Evolutionary conservation across 1,140 invertebrate genomes (phyloP), one percentile per base, ranked within the genome.

Genomic region (Dinoponera quadriceps): DNA sequence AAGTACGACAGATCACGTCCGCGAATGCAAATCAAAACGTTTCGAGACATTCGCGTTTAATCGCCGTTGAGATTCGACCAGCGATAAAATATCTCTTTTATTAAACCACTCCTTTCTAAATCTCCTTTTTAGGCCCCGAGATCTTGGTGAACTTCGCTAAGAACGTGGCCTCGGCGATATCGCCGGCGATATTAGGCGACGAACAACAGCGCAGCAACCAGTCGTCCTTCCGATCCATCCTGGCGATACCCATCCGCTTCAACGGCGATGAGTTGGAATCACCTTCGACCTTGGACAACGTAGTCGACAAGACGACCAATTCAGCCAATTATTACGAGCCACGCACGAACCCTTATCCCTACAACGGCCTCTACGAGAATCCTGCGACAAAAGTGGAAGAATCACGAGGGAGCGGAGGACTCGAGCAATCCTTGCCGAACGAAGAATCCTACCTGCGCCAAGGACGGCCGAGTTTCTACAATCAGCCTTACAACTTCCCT

Each of bases 41-140:
- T 60, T 3, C 5, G 33, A 59, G n/a, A 55, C 22, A n/a, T 38
- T 55, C 2, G 38, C 22, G 22, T 78, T 68, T 1, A 25, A 14
- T 68, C 5, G 33, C n/a, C n/a, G n/a, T n/a, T n/a, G n/a, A n/a
- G n/a, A n/a, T n/a, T n/a, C n/a, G n/a, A n/a, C n/a, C n/a, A n/a
- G n/a, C n/a, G n/a, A n/a, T n/a, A n/a, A n/a, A 0, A 51, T 65
- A 9, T 54, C 51, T 63, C 16, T 1, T 20, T 38, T 3, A 57
- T 16, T 20, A 69, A 63, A 57, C 22, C 1, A 0, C 16, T 78
- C 27, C 9, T 57, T 74, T 85, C 69, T 13, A 18, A 73, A 49
- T n/a, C n/a, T n/a, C n/a, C n/a, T n/a, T n/a, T n/a, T n/a, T n/a
- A 92, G 91, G 65, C 60, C 57, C 90, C 3, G 89, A 91, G 44